phyloP scores from a whole-genome alignment of 2,888 invertebrate species.

The Drosophila prostipennis region DNA sequence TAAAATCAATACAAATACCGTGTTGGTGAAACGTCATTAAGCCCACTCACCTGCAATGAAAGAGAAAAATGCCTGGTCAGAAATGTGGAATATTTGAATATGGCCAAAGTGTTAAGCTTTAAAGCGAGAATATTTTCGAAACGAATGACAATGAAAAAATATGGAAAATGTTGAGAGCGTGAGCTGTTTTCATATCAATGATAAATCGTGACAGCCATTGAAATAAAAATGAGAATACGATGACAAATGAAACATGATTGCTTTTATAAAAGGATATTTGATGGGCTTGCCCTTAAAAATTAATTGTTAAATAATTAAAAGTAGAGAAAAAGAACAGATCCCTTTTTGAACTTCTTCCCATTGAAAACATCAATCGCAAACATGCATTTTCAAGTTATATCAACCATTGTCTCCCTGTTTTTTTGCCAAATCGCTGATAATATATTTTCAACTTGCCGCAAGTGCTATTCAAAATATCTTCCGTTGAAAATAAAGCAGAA shows the following conservation, averaged over 20 bases:
- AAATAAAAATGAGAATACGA: slow-evolving; percentile 10
- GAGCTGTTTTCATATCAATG: slow-evolving; percentile 36
- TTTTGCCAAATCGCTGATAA: slow-evolving; percentile 26
- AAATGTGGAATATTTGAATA: slow-evolving; percentile 27
- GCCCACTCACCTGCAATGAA: slow-evolving; percentile 69
- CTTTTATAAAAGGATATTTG: background rate
- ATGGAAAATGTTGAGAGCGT: slow-evolving; percentile 32
- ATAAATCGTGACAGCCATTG: slow-evolving; percentile 38
- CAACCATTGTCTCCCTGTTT: background rate
- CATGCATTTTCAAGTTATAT: background rate
- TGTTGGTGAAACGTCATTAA: slow-evolving; percentile 44
- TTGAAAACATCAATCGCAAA: slow-evolving; percentile 1
- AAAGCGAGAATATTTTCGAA: slow-evolving; percentile 40
- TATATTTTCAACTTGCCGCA: slow-evolving; percentile 32
- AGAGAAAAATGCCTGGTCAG: slow-evolving; percentile 33
- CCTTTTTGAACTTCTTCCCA: background rate
- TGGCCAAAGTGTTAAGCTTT: slow-evolving; percentile 29
- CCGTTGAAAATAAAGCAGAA: slow-evolving; percentile 41
- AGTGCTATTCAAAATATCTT: slow-evolving; percentile 15
- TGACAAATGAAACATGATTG: background rate
- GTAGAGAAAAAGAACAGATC: too few species aligned
- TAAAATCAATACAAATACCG: slow-evolving; percentile 31
- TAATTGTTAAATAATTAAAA: background rate
- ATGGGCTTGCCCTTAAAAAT: background rate
- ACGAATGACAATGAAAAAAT: slow-evolving; percentile 52